These are phyloP conservation scores for Orthosia gracilis DNA, from an alignment of 2,888 invertebrate species.

Conservation along the genomic window DNA sequence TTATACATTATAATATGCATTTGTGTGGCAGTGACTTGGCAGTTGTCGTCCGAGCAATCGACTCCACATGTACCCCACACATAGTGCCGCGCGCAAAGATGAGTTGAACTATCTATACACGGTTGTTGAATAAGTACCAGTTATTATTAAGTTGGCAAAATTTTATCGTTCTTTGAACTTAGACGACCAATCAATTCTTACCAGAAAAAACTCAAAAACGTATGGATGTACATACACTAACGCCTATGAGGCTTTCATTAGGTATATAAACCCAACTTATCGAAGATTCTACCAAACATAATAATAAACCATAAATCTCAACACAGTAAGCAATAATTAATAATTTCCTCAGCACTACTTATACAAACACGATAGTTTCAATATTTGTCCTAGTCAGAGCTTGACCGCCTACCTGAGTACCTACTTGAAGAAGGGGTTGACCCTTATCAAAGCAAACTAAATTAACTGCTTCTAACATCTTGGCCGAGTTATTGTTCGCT, in stretches of 20 bases:
- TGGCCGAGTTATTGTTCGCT: conserved; percentile 88
- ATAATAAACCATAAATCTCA: conserved; percentile 54
- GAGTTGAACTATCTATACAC: too few species aligned
- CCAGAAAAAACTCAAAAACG: background rate
- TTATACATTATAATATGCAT: too few species aligned
- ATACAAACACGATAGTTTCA: conserved; percentile 77
- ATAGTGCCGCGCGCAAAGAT: too few species aligned
- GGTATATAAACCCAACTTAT: background rate
- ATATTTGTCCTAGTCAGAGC: conserved; percentile 79
- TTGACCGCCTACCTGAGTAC: conserved; percentile 85
- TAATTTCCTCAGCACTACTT: conserved; percentile 69
- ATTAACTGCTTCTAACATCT: conserved; percentile 90
- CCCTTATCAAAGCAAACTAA: conserved; percentile 90
- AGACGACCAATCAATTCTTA: background rate
- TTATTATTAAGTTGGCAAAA: too few species aligned
- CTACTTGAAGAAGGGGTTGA: conserved; percentile 82
- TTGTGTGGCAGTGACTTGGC: too few species aligned
- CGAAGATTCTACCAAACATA: background rate
- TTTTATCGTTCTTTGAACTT: background rate
- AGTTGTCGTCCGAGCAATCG: too few species aligned
- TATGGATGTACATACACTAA: background rate
- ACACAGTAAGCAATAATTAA: conserved; percentile 68
- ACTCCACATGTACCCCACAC: too few species aligned
- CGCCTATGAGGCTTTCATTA: background rate
- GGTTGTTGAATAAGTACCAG: too few species aligned